A percentile compares a stretch with the other conserved stretches of the same genome.
phyloP scores from a whole-genome alignment of 1,140 invertebrate genomes.

The Procambarus virginalis region DNA sequence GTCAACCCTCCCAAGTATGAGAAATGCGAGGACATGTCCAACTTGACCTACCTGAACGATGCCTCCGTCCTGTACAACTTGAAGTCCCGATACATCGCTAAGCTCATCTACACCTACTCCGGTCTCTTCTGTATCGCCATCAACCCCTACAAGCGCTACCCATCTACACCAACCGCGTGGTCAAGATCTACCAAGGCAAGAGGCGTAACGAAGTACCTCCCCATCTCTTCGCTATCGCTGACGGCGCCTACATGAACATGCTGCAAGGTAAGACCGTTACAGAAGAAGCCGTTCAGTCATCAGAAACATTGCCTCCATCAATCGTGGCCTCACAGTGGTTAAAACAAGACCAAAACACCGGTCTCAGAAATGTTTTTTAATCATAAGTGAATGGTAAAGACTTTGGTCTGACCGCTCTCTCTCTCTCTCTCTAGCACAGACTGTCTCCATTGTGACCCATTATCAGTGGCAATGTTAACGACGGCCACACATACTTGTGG shows the following conservation, averaged over 20 bases:
- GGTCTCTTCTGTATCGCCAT: constrained; percentile 11
- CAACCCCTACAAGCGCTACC: constrained; percentile 22
- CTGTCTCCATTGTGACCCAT: no score
- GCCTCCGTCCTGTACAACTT: background rate
- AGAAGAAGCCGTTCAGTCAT: no score
- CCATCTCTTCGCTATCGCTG: constrained; percentile 77
- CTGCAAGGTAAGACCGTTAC: constrained; percentile 74
- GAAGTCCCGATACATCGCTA: background rate
- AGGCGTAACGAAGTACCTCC: constrained; percentile 81
- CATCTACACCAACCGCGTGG: constrained; percentile 62
- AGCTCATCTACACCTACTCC: constrained; percentile 4
- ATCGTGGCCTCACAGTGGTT: background rate
- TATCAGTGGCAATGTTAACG: no score
- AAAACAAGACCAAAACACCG: background rate
- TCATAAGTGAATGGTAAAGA: background rate
- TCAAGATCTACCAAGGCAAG: constrained; percentile 66
- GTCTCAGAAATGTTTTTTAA: background rate
- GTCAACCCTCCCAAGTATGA: constrained; percentile 25
- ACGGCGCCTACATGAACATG: constrained; percentile 60
- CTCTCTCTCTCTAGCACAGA: no score
- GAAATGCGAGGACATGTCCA: constrained; percentile 2
- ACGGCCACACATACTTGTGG: no score
- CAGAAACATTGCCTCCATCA: background rate
- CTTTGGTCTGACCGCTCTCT: background rate
- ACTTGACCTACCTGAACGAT: constrained; percentile 1